These are phyloP conservation scores for Hyposoter dolosus DNA, from an alignment of 2,888 invertebrate genomes.

Conservation along the genomic window DNA sequence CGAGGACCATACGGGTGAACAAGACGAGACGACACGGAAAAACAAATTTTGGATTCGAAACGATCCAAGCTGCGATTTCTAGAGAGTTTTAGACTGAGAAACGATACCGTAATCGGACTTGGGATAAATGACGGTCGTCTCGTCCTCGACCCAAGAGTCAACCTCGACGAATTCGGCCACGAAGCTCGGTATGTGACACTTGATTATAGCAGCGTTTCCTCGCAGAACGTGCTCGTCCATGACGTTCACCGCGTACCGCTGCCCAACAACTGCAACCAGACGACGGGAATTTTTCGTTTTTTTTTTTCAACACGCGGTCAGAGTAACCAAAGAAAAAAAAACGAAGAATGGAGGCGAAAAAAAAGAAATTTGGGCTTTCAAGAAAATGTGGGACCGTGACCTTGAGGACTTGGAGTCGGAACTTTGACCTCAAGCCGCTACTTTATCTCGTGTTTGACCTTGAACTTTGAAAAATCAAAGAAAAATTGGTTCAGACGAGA, in stretches of 20 bases:
- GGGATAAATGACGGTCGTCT: constrained; percentile 88
- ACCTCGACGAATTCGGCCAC: constrained; percentile 95
- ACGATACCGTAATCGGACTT: constrained; percentile 86
- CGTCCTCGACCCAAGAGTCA: constrained; percentile 94
- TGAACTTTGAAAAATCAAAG: not conserved
- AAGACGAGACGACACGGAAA: constrained; percentile 28
- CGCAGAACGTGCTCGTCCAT: constrained; percentile 96
- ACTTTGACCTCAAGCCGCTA: not conserved
- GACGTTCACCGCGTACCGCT: constrained; percentile 95
- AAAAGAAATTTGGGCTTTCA: not conserved
- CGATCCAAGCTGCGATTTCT: constrained; percentile 25
- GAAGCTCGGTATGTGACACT: constrained; percentile 97
- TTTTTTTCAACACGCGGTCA: constrained; percentile 42
- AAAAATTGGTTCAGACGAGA: too few species aligned
- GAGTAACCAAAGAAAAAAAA: not conserved
- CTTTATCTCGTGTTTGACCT: not conserved
- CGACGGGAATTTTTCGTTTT: constrained; percentile 73
- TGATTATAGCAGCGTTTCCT: constrained; percentile 95
- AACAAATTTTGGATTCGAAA: constrained; percentile 8
- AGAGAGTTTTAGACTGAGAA: constrained; percentile 46
- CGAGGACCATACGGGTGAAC: constrained; percentile 8
- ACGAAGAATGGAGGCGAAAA: not conserved
- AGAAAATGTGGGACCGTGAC: not conserved
- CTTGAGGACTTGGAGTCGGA: not conserved
- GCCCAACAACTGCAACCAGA: constrained; percentile 93